These are phyloP conservation scores for Plebejus argus DNA, from an alignment of 2,888 invertebrate genomes.

Conservation along the genomic window DNA sequence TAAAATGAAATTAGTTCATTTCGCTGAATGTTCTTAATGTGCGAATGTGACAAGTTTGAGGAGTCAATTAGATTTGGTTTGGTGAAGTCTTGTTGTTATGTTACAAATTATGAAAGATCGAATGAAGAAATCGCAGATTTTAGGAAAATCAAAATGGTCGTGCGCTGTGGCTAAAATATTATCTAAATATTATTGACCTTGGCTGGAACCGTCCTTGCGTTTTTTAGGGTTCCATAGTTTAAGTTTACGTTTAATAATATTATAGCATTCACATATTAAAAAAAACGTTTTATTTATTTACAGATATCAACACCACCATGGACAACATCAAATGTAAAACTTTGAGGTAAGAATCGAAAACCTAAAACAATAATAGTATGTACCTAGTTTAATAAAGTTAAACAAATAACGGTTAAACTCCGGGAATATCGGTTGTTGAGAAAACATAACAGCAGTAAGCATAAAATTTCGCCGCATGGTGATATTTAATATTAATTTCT, in stretches of 20 bases:
- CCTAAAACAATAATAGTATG: neutral
- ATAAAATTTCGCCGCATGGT: too few relatives aligned
- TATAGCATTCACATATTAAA: neutral
- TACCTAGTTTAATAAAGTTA: too few relatives aligned
- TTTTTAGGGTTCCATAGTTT: too few relatives aligned
- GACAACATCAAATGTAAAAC: slow-evolving; percentile 51
- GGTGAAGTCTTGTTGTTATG: neutral
- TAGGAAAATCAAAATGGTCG: neutral
- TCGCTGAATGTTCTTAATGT: slow-evolving; percentile 29
- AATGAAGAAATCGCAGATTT: neutral
- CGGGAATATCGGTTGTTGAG: too few relatives aligned
- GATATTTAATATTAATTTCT: too few relatives aligned
- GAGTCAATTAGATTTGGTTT: neutral
- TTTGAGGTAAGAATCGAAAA: slow-evolving; percentile 62
- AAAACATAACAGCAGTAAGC: too few relatives aligned
- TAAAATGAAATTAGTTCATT: slow-evolving; percentile 36
- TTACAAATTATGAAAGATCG: neutral
- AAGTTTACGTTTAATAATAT: too few relatives aligned
- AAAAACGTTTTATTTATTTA: slow-evolving; percentile 47
- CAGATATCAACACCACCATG: slow-evolving; percentile 54
- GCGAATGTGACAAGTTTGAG: slow-evolving; percentile 10
- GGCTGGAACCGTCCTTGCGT: too few relatives aligned
- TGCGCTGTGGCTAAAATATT: too few relatives aligned
- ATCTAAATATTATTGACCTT: too few relatives aligned
- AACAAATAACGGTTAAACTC: neutral